Evolutionary conservation across 53 echinoderm and acorn worm species (phyloP), one percentile per base, ranked within the genome.

Genomic region (Paelopatides confundens): DNA sequence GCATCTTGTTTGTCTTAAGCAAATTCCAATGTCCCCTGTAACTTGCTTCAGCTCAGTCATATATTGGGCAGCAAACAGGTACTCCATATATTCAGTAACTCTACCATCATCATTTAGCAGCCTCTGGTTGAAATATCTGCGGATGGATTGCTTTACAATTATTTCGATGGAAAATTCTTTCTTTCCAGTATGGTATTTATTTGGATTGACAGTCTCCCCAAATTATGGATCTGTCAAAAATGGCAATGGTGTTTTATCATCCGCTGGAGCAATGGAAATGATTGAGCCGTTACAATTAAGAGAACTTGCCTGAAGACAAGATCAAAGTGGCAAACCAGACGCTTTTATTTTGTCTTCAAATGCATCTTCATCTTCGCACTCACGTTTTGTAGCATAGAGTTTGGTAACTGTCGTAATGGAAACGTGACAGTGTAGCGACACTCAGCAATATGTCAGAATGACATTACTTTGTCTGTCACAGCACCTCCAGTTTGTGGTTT

Each of bases 21-120:
- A n/a, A n/a, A 96, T 68, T 26, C 93, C 96, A 85, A 96, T 90
- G 93, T 89, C 63, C 86, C 86, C 8, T 95, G 87, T 69, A 93
- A 47, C n/a, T n/a, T n/a, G n/a, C n/a, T n/a, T n/a, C n/a, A n/a
- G n/a, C 65, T 95, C 91, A 40, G 91, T 88, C 15, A 82, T 31
- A 86, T 88, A 93, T 33, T 95, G 95, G 26, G 95, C 95, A 93
- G 81, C 91, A 66, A 94, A 93, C 17, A 95, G 88, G 27, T 89
- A 95, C 18, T 95, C 89, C 24, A 85, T 66, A 86, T 86, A 88
- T 29, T 87, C 30, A 13, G 92, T 89, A 88, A 93, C 91, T 74
- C 96, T 86, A 15, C 91, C 92, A 43, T 93, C 93, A 33, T 78
- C 90, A 70, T 89, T 84, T 69, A 93, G 86, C 39, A 96, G 47